phyloP scores from a whole-genome alignment of 2,797 vertebrate genomes.

The Rousettus madagascariensis region DNA sequence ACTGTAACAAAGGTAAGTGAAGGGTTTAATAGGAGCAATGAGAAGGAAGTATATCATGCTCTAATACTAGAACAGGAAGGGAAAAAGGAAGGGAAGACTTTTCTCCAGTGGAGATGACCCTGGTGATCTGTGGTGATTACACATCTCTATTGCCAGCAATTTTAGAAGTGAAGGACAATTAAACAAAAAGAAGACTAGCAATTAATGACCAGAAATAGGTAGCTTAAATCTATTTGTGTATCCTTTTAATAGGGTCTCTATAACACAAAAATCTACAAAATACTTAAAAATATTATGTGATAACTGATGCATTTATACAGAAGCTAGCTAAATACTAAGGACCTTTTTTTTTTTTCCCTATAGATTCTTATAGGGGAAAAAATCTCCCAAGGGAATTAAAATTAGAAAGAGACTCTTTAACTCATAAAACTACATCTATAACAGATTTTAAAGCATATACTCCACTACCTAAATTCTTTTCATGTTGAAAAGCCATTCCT shows the following conservation, averaged over 20 bases:
- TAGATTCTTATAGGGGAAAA: neutral
- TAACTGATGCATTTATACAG: neutral
- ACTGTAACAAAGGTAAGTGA: neutral
- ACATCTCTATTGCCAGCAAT: neutral
- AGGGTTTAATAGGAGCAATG: neutral
- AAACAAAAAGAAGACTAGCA: neutral
- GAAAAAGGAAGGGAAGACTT: neutral
- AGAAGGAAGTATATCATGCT: neutral
- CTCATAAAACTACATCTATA: neutral
- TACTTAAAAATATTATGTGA: constrained; percentile 9
- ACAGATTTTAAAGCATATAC: constrained; percentile 36
- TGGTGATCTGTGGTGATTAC: neutral
- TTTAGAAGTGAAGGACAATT: neutral
- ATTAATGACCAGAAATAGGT: constrained; percentile 12
- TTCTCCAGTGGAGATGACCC: neutral
- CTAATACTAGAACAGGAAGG: neutral
- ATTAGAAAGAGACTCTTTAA: neutral
- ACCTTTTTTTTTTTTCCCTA: neutral
- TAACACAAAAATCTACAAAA: constrained; percentile 21
- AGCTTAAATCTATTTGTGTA: neutral
- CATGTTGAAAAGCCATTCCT: constrained; percentile 17
- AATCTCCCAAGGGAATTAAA: neutral
- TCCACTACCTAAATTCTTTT: neutral
- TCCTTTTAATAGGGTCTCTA: constrained; percentile 9
- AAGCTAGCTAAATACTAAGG: constrained; percentile 7